Percentiles rank a stretch among this genome's conserved stretches.
Conservation (phyloP, 2,888 invertebrate genomes). For the Argyra leucocephala region DNA sequence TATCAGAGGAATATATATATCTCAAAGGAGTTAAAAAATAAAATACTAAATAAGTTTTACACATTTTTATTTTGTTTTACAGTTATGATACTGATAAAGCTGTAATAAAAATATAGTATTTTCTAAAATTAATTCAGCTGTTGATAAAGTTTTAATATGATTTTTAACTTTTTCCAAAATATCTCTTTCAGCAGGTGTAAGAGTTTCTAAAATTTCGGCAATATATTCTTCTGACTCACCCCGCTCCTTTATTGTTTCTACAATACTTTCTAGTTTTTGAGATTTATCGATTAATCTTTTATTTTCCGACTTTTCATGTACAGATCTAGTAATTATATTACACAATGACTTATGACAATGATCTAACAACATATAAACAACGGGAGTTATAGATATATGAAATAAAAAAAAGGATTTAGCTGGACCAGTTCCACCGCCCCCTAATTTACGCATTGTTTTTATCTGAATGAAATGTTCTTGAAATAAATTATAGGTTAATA, state of each 20-base stretch:
- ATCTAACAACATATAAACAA: slow-evolving; percentile 59
- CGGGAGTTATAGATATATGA: slow-evolving; percentile 50
- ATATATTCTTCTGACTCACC: slow-evolving; percentile 70
- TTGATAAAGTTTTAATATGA: slow-evolving; percentile 65
- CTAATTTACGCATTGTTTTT: slow-evolving; percentile 62
- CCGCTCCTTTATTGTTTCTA: slow-evolving; percentile 66
- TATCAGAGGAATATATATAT: too few relatives aligned
- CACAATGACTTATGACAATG: slow-evolving; percentile 61
- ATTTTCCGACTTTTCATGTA: slow-evolving; percentile 56
- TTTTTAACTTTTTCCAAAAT: slow-evolving; percentile 64
- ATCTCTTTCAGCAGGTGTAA: slow-evolving; percentile 74
- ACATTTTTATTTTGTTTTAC: not conserved
- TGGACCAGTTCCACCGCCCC: slow-evolving; percentile 60
- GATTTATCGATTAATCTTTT: slow-evolving; percentile 79
- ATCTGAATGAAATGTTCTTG: slow-evolving; percentile 53
- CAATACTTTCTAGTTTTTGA: slow-evolving; percentile 71
- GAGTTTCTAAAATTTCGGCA: slow-evolving; percentile 73
- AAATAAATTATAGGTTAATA: slow-evolving; percentile 72
- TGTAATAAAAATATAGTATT: slow-evolving; percentile 73
- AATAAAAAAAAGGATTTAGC: slow-evolving; percentile 73
- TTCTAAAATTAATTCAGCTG: slow-evolving; percentile 70
- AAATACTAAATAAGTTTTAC: too few relatives aligned
- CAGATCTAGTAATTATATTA: slow-evolving; percentile 58
- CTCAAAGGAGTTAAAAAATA: too few relatives aligned
- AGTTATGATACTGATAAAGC: slow-evolving; percentile 56